Percentiles rank a stretch among this genome's conserved stretches.
phyloP scores from a whole-genome alignment of 2,113 vertebrate genomes.

The Brachionichthys hirsutus region DNA sequence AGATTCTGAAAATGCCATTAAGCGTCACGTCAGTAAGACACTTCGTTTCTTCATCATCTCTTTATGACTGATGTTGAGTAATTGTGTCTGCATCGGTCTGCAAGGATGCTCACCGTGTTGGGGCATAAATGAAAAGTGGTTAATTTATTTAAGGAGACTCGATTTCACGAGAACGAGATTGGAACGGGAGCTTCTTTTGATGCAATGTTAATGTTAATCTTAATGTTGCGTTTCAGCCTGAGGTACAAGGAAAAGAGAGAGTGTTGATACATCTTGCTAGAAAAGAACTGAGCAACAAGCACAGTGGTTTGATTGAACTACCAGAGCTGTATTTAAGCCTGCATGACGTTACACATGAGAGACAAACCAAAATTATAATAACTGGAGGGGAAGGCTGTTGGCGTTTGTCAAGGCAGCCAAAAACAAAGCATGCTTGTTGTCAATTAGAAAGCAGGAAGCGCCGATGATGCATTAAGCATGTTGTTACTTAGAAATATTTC shows the following conservation, averaged over 20 bases:
- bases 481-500: constrained; percentile 41
- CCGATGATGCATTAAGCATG: constrained; percentile 38
- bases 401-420: constrained; percentile 37
- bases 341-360: constrained; percentile 38
- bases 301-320: constrained; percentile 47
- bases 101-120: constrained; percentile 29
- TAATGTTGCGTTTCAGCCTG: constrained; percentile 25
- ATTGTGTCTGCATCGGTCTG: constrained; percentile 37
- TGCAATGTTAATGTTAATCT: constrained; percentile 29
- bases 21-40: constrained; percentile 18
- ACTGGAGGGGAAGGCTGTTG: constrained; percentile 39
- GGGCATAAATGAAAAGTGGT: constrained; percentile 19
- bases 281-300: constrained; percentile 35
- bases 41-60: constrained; percentile 10
- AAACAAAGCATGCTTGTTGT: constrained; percentile 35
- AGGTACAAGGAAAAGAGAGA: constrained; percentile 23
- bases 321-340: constrained; percentile 35
- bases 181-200: constrained; percentile 12
- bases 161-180: constrained; percentile 22
- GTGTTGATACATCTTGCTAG: constrained; percentile 30
- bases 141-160: constrained; percentile 22
- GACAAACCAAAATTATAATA: constrained; percentile 54
- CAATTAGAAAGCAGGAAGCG: constrained; percentile 38
- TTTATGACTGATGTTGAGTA: constrained; percentile 21
- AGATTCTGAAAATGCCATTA: constrained; percentile 37